Evolutionary conservation across 2,888 invertebrate species (phyloP).

Genomic region (Lomographa bimaculata): DNA sequence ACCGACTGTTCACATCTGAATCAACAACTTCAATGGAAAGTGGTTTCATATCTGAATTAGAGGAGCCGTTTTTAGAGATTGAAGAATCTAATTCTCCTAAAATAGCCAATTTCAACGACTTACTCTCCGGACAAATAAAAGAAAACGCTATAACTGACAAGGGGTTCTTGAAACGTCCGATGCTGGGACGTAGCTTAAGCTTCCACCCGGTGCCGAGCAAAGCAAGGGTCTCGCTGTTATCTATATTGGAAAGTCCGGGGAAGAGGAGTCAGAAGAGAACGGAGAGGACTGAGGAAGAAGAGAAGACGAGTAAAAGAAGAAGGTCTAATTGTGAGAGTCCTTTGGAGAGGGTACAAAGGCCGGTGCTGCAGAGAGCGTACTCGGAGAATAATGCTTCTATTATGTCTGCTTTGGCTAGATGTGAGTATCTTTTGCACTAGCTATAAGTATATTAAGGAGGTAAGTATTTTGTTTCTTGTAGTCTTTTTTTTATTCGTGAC

Average conservation of each 20-base stretch:
- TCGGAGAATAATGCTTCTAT: slow-evolving; percentile 92
- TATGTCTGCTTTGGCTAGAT: slow-evolving; percentile 88
- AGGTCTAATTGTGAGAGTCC: slow-evolving; percentile 44
- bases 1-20: slow-evolving; percentile 57
- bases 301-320: slow-evolving; percentile 62
- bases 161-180: slow-evolving; percentile 44
- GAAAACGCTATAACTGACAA: slow-evolving; percentile 47
- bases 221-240: slow-evolving; percentile 53
- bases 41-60: slow-evolving; percentile 74
- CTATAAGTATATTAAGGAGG: no score
- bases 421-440: slow-evolving; percentile 60
- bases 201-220: slow-evolving; percentile 55
- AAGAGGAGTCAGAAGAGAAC: slow-evolving; percentile 83
- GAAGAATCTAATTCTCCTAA: slow-evolving; percentile 72
- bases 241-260: slow-evolving; percentile 58
- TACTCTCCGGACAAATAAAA: slow-evolving; percentile 67
- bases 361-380: slow-evolving; percentile 84
- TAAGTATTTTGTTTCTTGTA: no score
- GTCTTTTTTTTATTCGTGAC: no score
- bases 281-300: slow-evolving; percentile 76
- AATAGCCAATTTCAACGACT: slow-evolving; percentile 63
- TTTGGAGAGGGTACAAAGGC: slow-evolving; percentile 44
- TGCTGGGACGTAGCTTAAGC: slow-evolving; percentile 60
- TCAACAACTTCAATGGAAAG: slow-evolving; percentile 73
- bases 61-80: slow-evolving; percentile 68